Evolutionary conservation across 1,140 invertebrate genomes (phyloP).

Genomic region (Drosophila ficusphila): DNA sequence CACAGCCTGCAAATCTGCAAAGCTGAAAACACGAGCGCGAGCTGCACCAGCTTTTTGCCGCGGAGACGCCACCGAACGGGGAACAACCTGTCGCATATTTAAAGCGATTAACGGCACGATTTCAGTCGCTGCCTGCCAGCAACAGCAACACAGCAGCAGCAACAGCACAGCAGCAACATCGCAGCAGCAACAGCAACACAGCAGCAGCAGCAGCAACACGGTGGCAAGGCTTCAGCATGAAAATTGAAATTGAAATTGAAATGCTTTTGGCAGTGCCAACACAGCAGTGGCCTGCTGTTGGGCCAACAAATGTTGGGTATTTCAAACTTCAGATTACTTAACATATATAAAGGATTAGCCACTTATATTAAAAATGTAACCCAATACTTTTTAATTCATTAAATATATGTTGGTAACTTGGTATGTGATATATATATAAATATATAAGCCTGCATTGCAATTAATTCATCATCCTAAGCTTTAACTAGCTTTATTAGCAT

Average conservation of each 20-base stretch:
- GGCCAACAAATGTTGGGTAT: slow-evolving; percentile 7
- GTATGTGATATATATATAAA: too few species aligned
- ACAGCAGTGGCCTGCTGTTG: slow-evolving; percentile 36
- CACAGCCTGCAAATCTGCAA: slow-evolving; percentile 50
- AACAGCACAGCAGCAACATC: not conserved
- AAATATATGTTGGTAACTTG: too few species aligned
- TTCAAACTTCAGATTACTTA: not conserved
- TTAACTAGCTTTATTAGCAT: too few species aligned
- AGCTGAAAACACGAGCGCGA: slow-evolving; percentile 39
- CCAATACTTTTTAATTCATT: too few species aligned
- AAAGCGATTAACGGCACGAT: slow-evolving; percentile 81
- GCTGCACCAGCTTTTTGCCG: too few species aligned
- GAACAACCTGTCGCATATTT: slow-evolving; percentile 81
- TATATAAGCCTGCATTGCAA: too few species aligned
- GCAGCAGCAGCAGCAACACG: slow-evolving; percentile 18
- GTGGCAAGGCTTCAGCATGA: slow-evolving; percentile 48
- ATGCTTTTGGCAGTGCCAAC: slow-evolving; percentile 77
- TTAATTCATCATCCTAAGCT: too few species aligned
- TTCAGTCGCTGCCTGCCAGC: slow-evolving; percentile 31
- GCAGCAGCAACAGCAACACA: slow-evolving; percentile 13
- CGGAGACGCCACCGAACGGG: slow-evolving; percentile 46
- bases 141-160: slow-evolving; percentile 5
- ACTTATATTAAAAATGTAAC: too few species aligned
- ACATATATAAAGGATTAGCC: too few species aligned
- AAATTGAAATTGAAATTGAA: slow-evolving; percentile 80